Evolutionary conservation across 2,888 invertebrate species (phyloP).

Genomic region (Nebria brevicollis): DNA sequence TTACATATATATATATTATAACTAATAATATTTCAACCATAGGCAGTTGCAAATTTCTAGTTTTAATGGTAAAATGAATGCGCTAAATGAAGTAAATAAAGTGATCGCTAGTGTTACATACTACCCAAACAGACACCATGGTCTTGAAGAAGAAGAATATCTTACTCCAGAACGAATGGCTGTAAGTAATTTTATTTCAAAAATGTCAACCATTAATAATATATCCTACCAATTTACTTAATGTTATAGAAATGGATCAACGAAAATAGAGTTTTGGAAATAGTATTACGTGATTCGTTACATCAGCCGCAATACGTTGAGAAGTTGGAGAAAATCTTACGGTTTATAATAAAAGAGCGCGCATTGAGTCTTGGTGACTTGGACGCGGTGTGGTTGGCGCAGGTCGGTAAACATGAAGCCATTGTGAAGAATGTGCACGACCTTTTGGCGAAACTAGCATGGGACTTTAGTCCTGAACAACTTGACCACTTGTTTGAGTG

Average conservation of each 20-base stretch:
- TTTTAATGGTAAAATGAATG: slow-evolving; percentile 99
- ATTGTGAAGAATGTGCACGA: slow-evolving; percentile 99
- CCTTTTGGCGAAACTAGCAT: slow-evolving; percentile 93
- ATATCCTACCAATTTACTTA: slow-evolving; percentile 13
- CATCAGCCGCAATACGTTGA: slow-evolving; percentile 99
- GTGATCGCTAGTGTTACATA: slow-evolving; percentile 91
- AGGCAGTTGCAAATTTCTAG: slow-evolving; percentile 94
- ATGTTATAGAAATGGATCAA: slow-evolving; percentile 88
- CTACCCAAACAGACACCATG: slow-evolving; percentile 80
- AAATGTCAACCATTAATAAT: too few species aligned
- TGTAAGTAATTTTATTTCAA: slow-evolving; percentile 64
- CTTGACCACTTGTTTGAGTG: slow-evolving; percentile 97
- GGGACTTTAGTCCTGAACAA: slow-evolving; percentile 98
- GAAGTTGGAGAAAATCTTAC: slow-evolving; percentile 94
- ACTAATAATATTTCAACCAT: slow-evolving; percentile 48
- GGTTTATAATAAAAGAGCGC: slow-evolving; percentile 95
- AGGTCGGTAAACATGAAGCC: slow-evolving; percentile 97
- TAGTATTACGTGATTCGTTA: slow-evolving; percentile 92
- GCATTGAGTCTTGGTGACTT: slow-evolving; percentile 90
- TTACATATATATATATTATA: background rate
- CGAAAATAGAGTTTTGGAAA: slow-evolving; percentile 93
- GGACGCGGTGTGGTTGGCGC: slow-evolving; percentile 96
- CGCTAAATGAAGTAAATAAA: slow-evolving; percentile 97
- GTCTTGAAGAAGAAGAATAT: slow-evolving; percentile 87
- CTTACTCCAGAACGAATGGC: slow-evolving; percentile 94